These are phyloP conservation scores for Camarhynchus parvulus DNA, from an alignment of 2,113 vertebrate genomes.

Conservation along the genomic window DNA sequence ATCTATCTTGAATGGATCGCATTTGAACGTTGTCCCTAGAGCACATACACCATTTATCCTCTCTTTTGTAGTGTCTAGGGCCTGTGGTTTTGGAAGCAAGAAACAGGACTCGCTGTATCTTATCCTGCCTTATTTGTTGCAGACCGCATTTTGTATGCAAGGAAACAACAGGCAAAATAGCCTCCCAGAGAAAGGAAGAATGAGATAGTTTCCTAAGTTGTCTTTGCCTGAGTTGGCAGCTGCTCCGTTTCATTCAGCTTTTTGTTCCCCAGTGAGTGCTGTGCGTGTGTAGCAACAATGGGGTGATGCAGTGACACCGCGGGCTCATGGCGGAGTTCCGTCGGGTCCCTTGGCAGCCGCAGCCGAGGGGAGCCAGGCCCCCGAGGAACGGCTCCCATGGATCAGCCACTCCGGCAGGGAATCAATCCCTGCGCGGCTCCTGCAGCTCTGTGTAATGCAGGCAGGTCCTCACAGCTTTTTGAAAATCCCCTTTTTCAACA, in stretches of 20 bases:
- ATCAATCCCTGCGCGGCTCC: background rate
- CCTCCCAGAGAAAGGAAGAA: conserved; percentile 77
- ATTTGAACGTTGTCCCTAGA: conserved; percentile 16
- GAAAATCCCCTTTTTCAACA: background rate
- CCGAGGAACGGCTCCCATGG: background rate
- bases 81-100: conserved; percentile 65
- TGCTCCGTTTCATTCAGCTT: conserved; percentile 78
- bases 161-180: conserved; percentile 75
- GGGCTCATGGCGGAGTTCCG: conserved; percentile 74
- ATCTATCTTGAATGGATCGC: background rate
- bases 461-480: background rate
- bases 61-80: conserved; percentile 28
- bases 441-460: rapidly evolving
- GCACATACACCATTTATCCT: conserved; percentile 46
- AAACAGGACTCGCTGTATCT: conserved; percentile 56
- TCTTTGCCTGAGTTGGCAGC: conserved; percentile 82
- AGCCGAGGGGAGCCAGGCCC: conserved; percentile 67
- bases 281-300: conserved; percentile 81
- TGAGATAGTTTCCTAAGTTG: conserved; percentile 83
- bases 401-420: background rate
- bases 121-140: conserved; percentile 65
- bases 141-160: conserved; percentile 79
- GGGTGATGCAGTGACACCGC: conserved; percentile 70
- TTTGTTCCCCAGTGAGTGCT: conserved; percentile 79
- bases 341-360: conserved; percentile 69